phyloP scores from a whole-genome alignment of 2,888 invertebrate species.

The Dinocampus coccinellae region DNA sequence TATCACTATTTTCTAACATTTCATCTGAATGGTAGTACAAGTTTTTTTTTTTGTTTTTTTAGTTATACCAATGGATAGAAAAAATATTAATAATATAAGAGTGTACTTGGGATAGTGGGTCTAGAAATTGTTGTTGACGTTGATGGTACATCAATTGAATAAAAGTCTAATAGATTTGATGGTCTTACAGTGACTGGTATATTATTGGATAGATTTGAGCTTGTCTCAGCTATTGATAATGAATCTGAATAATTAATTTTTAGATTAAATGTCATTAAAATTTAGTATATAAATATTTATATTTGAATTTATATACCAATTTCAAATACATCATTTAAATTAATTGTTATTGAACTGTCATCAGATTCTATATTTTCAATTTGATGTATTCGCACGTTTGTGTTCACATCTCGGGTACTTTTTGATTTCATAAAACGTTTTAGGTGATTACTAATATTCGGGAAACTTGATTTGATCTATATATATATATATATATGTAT shows the following conservation, averaged over 20 bases:
- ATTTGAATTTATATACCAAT: neutral
- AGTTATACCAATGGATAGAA: too few relatives aligned
- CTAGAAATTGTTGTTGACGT: constrained; percentile 5
- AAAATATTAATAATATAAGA: neutral
- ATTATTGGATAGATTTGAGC: constrained; percentile 2
- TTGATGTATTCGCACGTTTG: neutral
- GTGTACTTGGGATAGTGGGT: neutral
- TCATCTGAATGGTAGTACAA: neutral
- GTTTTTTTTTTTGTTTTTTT: too few relatives aligned
- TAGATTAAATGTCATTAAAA: too few relatives aligned
- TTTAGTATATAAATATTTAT: too few relatives aligned
- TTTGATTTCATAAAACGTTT: constrained; percentile 52
- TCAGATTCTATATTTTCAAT: neutral
- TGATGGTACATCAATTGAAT: neutral
- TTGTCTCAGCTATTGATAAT: neutral
- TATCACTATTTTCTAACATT: constrained; percentile 24
- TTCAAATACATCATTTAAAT: constrained; percentile 18
- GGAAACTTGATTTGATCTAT: constrained; percentile 53
- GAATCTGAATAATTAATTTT: neutral
- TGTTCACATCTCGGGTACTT: constrained; percentile 33
- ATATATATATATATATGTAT: too few relatives aligned
- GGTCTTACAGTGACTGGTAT: constrained; percentile 22
- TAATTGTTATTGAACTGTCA: constrained; percentile 4
- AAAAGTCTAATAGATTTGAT: constrained; percentile 8
- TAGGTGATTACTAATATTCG: constrained; percentile 50